These are phyloP conservation scores for Chamaedrilus cognettii DNA, from an alignment of 2,888 invertebrate species.

Conservation along the genomic window DNA sequence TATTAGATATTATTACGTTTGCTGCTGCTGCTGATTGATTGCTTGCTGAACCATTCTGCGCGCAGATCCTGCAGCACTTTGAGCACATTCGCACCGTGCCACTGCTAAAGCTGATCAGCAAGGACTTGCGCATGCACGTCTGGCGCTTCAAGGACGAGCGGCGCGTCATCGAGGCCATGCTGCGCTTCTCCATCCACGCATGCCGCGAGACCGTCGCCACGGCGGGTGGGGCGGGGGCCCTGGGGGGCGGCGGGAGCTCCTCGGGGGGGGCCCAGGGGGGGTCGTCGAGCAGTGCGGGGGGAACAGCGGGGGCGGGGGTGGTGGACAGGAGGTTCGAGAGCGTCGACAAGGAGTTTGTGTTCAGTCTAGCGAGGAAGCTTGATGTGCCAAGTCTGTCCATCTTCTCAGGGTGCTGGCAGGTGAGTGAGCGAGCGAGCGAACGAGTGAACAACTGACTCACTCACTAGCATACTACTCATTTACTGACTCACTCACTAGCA, in stretches of 20 bases:
- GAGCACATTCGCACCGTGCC: conserved; percentile 12
- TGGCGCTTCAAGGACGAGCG: conserved; percentile 21
- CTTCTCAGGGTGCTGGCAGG: conserved; percentile 25
- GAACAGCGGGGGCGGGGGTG: conserved; percentile 4
- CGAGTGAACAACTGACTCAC: too few species aligned
- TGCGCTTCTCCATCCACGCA: conserved; percentile 24
- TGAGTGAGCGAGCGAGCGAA: too few species aligned
- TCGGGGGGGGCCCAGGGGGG: conserved; percentile 3
- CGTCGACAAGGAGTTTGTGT: conserved; percentile 27
- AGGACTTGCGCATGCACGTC: conserved; percentile 27
- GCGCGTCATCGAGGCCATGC: conserved; percentile 23
- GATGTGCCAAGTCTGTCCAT: conserved; percentile 24
- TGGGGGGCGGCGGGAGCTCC: conserved; percentile 5
- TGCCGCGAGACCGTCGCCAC: conserved; percentile 11
- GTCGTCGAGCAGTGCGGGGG: too few species aligned
- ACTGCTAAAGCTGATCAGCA: conserved; percentile 23
- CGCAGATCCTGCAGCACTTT: conserved; percentile 22
- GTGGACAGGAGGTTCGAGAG: conserved; percentile 10
- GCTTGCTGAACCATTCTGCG: too few species aligned
- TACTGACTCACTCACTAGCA: too few species aligned
- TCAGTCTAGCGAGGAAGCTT: conserved; percentile 26
- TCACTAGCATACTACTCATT: too few species aligned
- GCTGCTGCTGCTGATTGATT: too few species aligned
- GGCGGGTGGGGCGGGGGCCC: conserved; percentile 4
- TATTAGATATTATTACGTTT: too few species aligned